Evolutionary conservation across 2,797 vertebrate genomes (phyloP).

Genomic region (Geotrypetes seraphini): DNA sequence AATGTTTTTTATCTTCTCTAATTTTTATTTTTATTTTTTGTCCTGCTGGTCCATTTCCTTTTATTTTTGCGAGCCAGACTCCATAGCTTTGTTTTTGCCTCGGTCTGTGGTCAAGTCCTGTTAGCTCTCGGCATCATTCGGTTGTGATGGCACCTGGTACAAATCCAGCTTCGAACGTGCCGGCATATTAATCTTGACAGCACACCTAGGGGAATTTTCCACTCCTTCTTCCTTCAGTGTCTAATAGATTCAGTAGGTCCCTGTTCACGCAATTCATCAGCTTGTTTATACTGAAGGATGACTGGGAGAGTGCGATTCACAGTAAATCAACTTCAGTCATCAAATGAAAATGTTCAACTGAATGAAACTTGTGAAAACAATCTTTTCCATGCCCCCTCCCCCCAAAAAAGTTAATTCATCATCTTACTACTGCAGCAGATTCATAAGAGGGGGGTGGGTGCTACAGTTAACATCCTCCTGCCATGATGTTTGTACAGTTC

Average conservation of each 20-base stretch:
- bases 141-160: not conserved
- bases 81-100: constrained; percentile 10
- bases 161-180: constrained; percentile 1
- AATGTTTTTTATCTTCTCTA: accelerated
- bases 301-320: not conserved
- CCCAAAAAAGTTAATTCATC: no score
- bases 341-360: no score
- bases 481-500: no score
- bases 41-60: not conserved
- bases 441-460: no score
- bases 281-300: constrained; percentile 5
- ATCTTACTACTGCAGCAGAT: no score
- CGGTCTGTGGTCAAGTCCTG: constrained; percentile 4
- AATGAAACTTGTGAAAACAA: no score
- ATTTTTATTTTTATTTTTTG: not conserved
- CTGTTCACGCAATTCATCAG: not conserved
- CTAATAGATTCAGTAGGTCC: constrained; percentile 8
- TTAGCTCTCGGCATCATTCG: constrained; percentile 1
- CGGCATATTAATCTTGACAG: constrained; percentile 24
- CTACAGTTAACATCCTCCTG: no score
- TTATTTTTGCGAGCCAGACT: not conserved
- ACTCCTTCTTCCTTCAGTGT: constrained; percentile 9
- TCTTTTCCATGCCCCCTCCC: no score
- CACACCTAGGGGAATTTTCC: constrained; percentile 27
- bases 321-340: not conserved